Base-by-base conservation (phyloP, 2,113 vertebrate genomes). In the Pipra filicauda region DNA sequence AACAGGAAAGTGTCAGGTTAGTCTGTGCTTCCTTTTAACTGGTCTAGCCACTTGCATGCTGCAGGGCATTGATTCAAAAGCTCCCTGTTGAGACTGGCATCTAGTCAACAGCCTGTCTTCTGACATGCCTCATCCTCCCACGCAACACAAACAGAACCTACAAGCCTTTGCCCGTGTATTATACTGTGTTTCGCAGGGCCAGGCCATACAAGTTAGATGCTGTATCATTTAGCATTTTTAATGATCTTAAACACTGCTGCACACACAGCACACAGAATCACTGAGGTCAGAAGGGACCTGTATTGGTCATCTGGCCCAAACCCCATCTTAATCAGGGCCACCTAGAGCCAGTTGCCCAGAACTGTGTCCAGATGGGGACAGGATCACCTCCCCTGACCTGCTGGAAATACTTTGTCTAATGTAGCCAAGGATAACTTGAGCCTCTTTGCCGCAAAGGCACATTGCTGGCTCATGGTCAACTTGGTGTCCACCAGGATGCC, bases 141-240 rank as follows among this genome's bases (percentile, higher is more conserved):
- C 0, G 0, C 54, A 71, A 30, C 20, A 44, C 49, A 55, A 58
- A 77, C 64, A 91, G 37, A 81, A 58, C 43, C 23, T 27, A 30
- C 28, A 19, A 0, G 0, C 12, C 59, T 69, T 44, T 55, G 39
- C 8, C n/a, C 13, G 21, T 5, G 8, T 52, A 20, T 9, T 37
- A 23, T 6, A 27, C n/a, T 15, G 11, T 13, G 24, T 54, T 48
- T 64, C 54, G 43, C 64, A 64, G 30, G 58, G 49, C 19, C 27
- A 43, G 49, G 24, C 27, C 59, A 39, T n/a, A n/a, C 3, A 80
- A 57, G 22, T 46, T 26, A 58, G 30, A 22, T 39, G 15, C 35
- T 62, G 20, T 27, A 67, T 48, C 48, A 55, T 37, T 39, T 10
- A 43, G 13, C 13, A 67, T 35, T 21, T 59, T 75, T 52, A 71